Percentiles rank a stretch among this genome's conserved stretches.
Conservation (phyloP, 2,888 invertebrate species). For the Parthenolecanium corni region DNA sequence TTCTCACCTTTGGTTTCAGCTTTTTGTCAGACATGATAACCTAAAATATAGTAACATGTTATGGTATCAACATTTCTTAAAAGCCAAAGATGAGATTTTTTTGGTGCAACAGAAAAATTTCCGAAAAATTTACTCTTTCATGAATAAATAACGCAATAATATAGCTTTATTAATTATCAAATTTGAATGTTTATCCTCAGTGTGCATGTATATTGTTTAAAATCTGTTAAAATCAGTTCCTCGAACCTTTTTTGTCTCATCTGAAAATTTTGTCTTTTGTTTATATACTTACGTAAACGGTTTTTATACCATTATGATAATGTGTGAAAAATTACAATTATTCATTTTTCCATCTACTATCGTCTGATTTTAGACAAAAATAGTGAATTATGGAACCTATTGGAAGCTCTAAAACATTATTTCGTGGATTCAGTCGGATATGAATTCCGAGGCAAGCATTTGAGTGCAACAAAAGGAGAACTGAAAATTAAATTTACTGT, state of each 20-base stretch:
- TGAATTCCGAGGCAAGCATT: neutral
- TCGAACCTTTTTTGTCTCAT: too few species aligned
- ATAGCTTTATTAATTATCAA: too few species aligned
- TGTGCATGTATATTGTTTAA: too few species aligned
- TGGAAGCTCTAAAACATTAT: slow-evolving; percentile 7
- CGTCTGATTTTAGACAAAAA: neutral
- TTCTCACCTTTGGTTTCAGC: too few species aligned
- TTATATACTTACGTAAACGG: too few species aligned
- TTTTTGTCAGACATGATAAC: too few species aligned
- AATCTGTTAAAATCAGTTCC: too few species aligned
- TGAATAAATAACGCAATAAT: too few species aligned
- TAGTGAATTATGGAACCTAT: slow-evolving; percentile 6
- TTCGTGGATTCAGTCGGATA: neutral
- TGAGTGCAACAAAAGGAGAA: neutral
- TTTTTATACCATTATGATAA: too few species aligned
- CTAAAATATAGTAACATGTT: too few species aligned
- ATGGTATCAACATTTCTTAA: neutral
- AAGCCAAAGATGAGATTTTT: neutral
- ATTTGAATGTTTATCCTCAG: too few species aligned
- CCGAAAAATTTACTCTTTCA: neutral
- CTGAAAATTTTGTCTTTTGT: too few species aligned
- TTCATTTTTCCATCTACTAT: neutral
- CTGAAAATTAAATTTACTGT: slow-evolving; percentile 3
- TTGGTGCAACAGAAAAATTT: neutral
- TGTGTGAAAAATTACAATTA: neutral